Percentiles rank a stretch among this genome's conserved stretches.
Evolutionary conservation across 2,888 invertebrate genomes (phyloP).

Genomic region (Microctonus aethiopoides): DNA sequence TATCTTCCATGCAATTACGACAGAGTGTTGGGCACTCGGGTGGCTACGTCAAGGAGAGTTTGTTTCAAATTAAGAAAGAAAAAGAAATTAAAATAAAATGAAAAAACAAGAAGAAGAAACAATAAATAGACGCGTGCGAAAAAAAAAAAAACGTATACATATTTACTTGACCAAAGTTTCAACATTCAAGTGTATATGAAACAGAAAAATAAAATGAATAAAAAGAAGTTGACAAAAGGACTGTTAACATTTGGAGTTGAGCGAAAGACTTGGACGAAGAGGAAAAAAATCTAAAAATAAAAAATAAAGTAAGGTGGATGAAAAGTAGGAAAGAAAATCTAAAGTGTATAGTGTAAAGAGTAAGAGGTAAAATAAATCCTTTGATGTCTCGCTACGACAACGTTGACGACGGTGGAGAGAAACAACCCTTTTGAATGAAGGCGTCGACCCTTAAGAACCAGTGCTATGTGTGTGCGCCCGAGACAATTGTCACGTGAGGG

Average conservation of each 20-base stretch:
- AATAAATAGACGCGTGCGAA: background rate
- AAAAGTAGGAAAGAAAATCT: slow-evolving; percentile 29
- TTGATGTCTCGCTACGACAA: slow-evolving; percentile 29
- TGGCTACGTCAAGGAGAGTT: slow-evolving; percentile 2
- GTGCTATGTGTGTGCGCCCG: slow-evolving; percentile 52
- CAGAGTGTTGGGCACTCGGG: slow-evolving; percentile 11
- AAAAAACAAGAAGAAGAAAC: background rate
- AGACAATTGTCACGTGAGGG: slow-evolving; percentile 62
- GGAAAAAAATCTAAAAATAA: slow-evolving; percentile 8
- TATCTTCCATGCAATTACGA: slow-evolving; percentile 48
- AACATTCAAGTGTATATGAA: background rate
- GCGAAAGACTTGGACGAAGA: background rate
- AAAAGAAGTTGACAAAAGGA: slow-evolving; percentile 37
- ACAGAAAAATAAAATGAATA: background rate
- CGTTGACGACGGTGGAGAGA: slow-evolving; percentile 30
- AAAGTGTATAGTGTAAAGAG: slow-evolving; percentile 30
- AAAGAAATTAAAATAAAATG: background rate
- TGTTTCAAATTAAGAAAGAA: background rate
- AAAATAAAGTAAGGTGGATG: slow-evolving; percentile 34
- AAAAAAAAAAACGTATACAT: background rate
- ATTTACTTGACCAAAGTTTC: slow-evolving; percentile 13
- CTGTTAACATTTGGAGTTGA: slow-evolving; percentile 31
- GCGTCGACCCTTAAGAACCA: slow-evolving; percentile 59
- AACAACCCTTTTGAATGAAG: slow-evolving; percentile 56
- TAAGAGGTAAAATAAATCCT: slow-evolving; percentile 34